These are phyloP conservation scores for Globodera ellingtonae DNA, from an alignment of 1,140 invertebrate genomes.

Conservation along the genomic window DNA sequence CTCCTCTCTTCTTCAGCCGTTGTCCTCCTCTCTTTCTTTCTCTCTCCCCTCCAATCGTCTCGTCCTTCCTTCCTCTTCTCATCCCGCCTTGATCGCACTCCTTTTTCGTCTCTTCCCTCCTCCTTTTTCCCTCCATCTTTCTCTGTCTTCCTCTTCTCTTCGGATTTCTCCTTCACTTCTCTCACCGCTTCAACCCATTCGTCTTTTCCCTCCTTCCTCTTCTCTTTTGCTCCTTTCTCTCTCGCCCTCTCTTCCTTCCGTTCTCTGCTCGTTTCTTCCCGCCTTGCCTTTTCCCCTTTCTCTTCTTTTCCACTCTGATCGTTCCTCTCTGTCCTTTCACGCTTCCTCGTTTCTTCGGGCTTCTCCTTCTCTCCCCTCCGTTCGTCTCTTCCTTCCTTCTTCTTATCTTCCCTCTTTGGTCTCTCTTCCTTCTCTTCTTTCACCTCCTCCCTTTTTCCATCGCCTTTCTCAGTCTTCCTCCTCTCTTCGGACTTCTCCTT, in stretches of 20 bases:
- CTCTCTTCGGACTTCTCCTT: background rate
- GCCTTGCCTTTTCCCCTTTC: background rate
- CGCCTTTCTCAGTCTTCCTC: background rate
- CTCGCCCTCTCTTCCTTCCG: background rate
- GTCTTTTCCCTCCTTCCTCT: background rate
- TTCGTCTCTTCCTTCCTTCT: background rate
- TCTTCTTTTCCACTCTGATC: background rate
- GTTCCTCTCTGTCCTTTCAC: background rate
- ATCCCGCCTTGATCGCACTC: conserved; percentile 8
- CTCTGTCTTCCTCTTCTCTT: conserved; percentile 15
- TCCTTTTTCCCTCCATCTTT: conserved; percentile 3
- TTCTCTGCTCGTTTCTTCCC: background rate
- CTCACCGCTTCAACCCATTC: background rate
- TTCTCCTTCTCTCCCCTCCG: background rate
- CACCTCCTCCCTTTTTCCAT: background rate
- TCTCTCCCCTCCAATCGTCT: conserved; percentile 9
- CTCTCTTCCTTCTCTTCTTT: background rate
- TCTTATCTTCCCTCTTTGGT: background rate
- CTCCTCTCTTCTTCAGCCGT: conserved; percentile 9
- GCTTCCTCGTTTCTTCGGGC: background rate
- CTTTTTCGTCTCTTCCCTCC: conserved; percentile 6
- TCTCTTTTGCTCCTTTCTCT: background rate
- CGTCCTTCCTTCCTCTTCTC: conserved; percentile 3
- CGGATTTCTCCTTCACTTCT: conserved; percentile 6
- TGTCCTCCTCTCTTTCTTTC: conserved; percentile 18